Percentiles rank a stretch among this genome's conserved stretches.
phyloP scores from a whole-genome alignment of 2,113 vertebrate species.

The Epinephelus moara region DNA sequence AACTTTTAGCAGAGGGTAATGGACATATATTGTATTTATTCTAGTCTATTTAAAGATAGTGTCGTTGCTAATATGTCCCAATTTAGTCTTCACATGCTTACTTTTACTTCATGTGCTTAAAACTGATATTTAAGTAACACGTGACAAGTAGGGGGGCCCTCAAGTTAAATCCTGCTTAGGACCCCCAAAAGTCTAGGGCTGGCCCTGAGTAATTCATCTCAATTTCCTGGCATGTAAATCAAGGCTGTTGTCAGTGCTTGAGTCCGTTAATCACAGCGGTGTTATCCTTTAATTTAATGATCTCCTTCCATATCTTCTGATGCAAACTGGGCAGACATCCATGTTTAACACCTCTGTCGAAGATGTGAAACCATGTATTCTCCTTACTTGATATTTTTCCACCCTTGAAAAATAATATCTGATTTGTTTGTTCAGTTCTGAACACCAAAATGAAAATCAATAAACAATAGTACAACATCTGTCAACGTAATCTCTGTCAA shows the following conservation, averaged over 20 bases:
- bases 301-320: neutral
- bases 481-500: neutral
- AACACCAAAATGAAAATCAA: constrained; percentile 3
- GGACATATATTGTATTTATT: no score
- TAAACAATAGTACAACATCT: neutral
- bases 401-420: neutral
- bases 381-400: neutral
- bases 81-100: no score
- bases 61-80: no score
- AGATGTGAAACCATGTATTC: neutral
- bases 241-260: neutral
- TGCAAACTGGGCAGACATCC: no score
- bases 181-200: no score
- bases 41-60: no score
- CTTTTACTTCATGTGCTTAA: no score
- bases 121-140: no score
- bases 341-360: neutral
- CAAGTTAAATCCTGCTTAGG: no score
- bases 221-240: neutral
- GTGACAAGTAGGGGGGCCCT: no score
- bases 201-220: neutral
- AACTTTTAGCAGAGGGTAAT: no score
- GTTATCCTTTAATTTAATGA: neutral
- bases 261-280: no score
- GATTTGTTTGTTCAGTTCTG: constrained; percentile 5